Evolutionary conservation across 2,888 invertebrate species (phyloP).

Genomic region (Ormia ochracea): DNA sequence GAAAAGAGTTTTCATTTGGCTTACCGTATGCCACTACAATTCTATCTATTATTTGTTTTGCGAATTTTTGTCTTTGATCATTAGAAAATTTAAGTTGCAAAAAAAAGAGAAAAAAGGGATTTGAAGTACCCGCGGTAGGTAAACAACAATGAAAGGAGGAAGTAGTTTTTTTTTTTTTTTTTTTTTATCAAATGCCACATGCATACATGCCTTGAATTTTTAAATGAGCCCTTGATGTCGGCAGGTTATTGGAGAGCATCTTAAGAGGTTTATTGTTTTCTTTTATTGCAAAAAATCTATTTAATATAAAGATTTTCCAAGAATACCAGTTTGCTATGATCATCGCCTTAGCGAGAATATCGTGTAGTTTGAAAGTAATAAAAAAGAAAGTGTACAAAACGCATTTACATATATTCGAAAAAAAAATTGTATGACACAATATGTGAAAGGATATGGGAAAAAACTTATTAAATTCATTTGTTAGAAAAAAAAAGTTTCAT

Average conservation of each 20-base stretch:
- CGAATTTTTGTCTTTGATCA: constrained; percentile 70
- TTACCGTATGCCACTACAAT: constrained; percentile 39
- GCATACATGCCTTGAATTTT: constrained; percentile 71
- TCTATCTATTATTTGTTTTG: constrained; percentile 65
- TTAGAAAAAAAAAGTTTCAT: too few species aligned
- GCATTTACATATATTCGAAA: too few species aligned
- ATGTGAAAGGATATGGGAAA: too few species aligned
- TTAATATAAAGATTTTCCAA: neutral
- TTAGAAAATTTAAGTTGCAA: constrained; percentile 46
- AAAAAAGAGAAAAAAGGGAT: constrained; percentile 48
- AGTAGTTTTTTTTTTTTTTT: too few species aligned
- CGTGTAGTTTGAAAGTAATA: too few species aligned
- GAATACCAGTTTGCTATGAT: neutral
- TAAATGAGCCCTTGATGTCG: constrained; percentile 62
- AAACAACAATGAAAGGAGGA: constrained; percentile 43
- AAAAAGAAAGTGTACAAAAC: too few species aligned
- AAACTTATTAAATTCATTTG: too few species aligned
- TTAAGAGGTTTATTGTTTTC: constrained; percentile 27
- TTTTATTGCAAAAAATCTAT: neutral
- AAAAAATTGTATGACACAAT: too few species aligned
- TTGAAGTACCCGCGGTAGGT: constrained; percentile 59
- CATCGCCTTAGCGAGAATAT: neutral
- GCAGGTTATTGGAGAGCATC: constrained; percentile 10
- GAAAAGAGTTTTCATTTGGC: constrained; percentile 54
- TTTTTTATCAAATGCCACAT: constrained; percentile 56